Conservation (phyloP, 2,797 vertebrate genomes). For the Petrocephalus sullivani region DNA sequence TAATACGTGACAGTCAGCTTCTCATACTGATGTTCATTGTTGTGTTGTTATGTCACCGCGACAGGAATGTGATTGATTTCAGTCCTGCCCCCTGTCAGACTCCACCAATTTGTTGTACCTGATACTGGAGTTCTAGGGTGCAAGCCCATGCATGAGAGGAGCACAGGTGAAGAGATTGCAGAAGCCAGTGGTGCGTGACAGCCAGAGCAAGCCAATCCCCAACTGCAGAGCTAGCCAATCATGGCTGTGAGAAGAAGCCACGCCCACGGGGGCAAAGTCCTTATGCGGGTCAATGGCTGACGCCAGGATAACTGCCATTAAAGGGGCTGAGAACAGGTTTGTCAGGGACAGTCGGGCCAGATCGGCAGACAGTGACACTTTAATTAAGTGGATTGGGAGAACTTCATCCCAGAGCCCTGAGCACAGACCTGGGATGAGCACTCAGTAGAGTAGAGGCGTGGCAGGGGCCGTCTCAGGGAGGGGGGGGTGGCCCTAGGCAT, state of each 20-base stretch:
- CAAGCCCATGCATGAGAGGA: neutral
- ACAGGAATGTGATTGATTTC: neutral
- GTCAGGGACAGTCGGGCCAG: conserved; percentile 58
- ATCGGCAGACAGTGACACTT: conserved; percentile 60
- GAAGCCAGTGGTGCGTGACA: neutral
- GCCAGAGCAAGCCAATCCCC: neutral
- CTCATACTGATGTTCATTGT: neutral
- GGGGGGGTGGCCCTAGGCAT: conserved; percentile 32
- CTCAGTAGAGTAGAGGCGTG: conserved; percentile 40
- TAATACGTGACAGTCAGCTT: neutral
- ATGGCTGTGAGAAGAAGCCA: neutral
- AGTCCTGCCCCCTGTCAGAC: neutral
- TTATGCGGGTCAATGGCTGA: conserved; percentile 58
- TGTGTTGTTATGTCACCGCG: neutral
- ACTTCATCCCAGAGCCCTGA: conserved; percentile 52
- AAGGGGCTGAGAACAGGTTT: conserved; percentile 57
- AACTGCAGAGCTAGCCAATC: neutral
- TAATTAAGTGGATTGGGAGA: conserved; percentile 65
- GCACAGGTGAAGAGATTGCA: neutral
- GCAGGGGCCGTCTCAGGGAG: conserved; percentile 36
- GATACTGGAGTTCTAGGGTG: neutral
- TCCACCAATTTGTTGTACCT: neutral
- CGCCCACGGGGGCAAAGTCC: conserved; percentile 52
- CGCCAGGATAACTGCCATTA: conserved; percentile 49
- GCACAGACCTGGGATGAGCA: conserved; percentile 13